A percentile compares a stretch with the other conserved stretches of the same genome.
phyloP scores from a whole-genome alignment of 1,140 invertebrate genomes.

The Zaprionus ghesquierei region DNA sequence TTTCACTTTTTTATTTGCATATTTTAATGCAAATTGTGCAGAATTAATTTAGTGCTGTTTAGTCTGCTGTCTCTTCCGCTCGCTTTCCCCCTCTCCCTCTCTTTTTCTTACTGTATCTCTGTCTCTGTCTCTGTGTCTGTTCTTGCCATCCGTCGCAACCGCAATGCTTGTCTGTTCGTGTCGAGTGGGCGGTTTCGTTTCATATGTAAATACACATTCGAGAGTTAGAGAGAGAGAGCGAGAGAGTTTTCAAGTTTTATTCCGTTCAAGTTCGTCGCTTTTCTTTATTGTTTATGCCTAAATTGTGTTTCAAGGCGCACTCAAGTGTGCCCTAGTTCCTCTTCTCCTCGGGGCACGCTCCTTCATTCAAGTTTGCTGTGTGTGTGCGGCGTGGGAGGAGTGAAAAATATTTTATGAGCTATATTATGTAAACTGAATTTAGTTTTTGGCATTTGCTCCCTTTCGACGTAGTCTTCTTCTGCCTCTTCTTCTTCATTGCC shows the following conservation, averaged over 20 bases:
- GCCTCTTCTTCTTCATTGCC: constrained; percentile 34
- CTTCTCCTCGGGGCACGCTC: background rate
- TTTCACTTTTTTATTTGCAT: constrained; percentile 77
- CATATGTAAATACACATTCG: constrained; percentile 71
- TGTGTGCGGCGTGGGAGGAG: constrained; percentile 26
- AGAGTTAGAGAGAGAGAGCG: too few relatives aligned
- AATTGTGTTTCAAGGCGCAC: constrained; percentile 61
- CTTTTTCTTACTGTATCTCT: constrained; percentile 4
- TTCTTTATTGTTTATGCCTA: constrained; percentile 76
- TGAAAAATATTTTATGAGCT: constrained; percentile 76
- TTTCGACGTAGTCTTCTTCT: too few relatives aligned
- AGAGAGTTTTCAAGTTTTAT: constrained; percentile 69
- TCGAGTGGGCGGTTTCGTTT: constrained; percentile 70
- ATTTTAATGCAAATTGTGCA: constrained; percentile 80
- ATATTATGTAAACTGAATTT: constrained; percentile 79
- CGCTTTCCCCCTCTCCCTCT: constrained; percentile 4
- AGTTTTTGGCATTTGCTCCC: constrained; percentile 67
- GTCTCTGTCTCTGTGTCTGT: constrained; percentile 9
- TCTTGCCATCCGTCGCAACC: background rate
- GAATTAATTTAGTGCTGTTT: constrained; percentile 80
- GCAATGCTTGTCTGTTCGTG: constrained; percentile 50
- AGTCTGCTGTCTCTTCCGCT: constrained; percentile 55
- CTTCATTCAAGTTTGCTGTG: background rate
- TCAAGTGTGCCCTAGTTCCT: constrained; percentile 73
- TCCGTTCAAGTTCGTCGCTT: constrained; percentile 70